These are phyloP conservation scores for Incurvaria masculella DNA, from an alignment of 2,888 invertebrate species.

Conservation along the genomic window DNA sequence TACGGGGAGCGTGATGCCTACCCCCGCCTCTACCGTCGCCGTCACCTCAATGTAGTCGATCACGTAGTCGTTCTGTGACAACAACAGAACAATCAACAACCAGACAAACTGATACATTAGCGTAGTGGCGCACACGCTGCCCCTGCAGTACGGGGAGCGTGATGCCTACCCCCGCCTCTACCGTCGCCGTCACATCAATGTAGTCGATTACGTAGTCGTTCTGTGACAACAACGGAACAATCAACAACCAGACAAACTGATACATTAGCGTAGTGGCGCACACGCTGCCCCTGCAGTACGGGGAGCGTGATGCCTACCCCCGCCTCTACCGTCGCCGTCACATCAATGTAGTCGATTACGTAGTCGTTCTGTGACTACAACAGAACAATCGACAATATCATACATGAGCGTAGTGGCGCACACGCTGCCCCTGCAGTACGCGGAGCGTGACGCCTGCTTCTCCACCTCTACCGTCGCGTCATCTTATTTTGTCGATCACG, in stretches of 20 bases:
- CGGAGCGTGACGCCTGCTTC: constrained; percentile 34
- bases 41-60: constrained; percentile 37
- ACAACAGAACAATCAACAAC: too few relatives aligned
- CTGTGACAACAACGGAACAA: too few relatives aligned
- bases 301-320: constrained; percentile 33
- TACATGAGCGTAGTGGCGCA: too few relatives aligned
- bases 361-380: constrained; percentile 39
- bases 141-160: constrained; percentile 34
- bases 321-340: constrained; percentile 29
- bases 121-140: too few relatives aligned
- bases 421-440: constrained; percentile 28
- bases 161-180: constrained; percentile 29
- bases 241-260: too few relatives aligned
- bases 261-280: too few relatives aligned
- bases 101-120: too few relatives aligned
- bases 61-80: constrained; percentile 36
- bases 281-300: constrained; percentile 28
- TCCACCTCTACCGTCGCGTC: constrained; percentile 26
- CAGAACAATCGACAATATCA: too few relatives aligned
- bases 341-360: constrained; percentile 39
- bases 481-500: constrained; percentile 41
- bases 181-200: constrained; percentile 33
- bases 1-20: constrained; percentile 33
- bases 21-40: constrained; percentile 28
- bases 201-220: constrained; percentile 38